These are phyloP conservation scores for Hesperophylax magnus DNA, from an alignment of 1,140 invertebrate genomes.

Conservation along the genomic window DNA sequence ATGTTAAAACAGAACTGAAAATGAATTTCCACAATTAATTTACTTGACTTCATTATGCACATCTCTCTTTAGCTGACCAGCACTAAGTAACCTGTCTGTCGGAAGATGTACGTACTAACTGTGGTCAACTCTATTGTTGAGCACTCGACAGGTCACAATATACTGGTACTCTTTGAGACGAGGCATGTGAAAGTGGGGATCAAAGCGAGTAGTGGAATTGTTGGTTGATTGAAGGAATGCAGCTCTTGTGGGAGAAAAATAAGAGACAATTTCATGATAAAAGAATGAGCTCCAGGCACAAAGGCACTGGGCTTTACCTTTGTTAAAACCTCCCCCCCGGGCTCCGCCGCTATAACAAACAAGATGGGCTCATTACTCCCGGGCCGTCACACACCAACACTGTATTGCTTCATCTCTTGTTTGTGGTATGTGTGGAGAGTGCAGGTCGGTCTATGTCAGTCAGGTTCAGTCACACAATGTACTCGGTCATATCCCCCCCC, in stretches of 20 bases:
- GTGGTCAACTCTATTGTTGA: no score
- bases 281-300: conserved; percentile 57
- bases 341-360: conserved; percentile 90
- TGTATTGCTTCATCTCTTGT: conserved; percentile 69
- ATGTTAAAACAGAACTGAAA: not conserved
- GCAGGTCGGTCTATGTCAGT: conserved; percentile 26
- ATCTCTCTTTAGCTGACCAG: no score
- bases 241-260: conserved; percentile 48
- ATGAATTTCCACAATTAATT: not conserved
- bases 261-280: conserved; percentile 52
- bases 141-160: no score
- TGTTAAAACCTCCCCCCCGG: conserved; percentile 88
- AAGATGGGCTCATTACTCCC: conserved; percentile 79
- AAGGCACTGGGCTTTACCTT: conserved; percentile 85
- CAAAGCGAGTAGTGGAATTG: no score
- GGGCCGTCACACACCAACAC: conserved; percentile 72
- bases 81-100: no score
- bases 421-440: not conserved
- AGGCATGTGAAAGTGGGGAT: no score
- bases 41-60: no score
- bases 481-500: conserved; percentile 46
- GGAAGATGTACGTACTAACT: no score
- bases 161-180: no score
- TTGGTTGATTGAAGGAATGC: not conserved
- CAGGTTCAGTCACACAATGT: conserved; percentile 65